Base-by-base conservation (phyloP, 2,797 vertebrate species). In the Nannoperca australis region DNA sequence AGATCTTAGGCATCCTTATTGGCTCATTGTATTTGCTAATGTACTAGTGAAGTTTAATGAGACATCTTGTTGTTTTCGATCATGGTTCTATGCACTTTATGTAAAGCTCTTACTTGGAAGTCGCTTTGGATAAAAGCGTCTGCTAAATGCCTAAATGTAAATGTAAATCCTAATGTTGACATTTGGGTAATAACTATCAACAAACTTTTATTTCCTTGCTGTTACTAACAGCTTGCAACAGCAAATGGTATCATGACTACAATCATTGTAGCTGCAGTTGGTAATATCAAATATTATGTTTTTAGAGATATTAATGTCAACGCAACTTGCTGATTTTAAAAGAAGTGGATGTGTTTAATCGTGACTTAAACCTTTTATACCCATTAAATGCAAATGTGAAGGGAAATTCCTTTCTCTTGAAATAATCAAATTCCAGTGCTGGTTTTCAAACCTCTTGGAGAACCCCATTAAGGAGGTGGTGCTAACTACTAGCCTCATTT, bases 371-470 rank as follows among this genome's bases (percentile, higher is more conserved):
- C 20, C 40, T 49, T 49, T 70, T 44, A 74, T 4, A 53, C 53
- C 45, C 22, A 50, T 15, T 15, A 47, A 70, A 66, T 63, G 40
- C n/a, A 7, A 59, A 71, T 59, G 61, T 38, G 36, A 5, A 30
- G n/a, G 70, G 49, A n/a, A 71, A 68, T 44, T 55, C 27, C 36
- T 72, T 71, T 71, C 6, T 49, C 24, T 62, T 72, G 12, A 70
- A 11, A 7, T 64, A 62, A 73, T 86, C 44, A 71, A 34, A 73
- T 68, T 73, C 30, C 56, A 76, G 34, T 64, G 17, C 66, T 81
- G 49, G 22, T 76, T 67, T 70, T 32, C 27, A 27, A 24, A 50
- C 15, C 40, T 12, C 38, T 44, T 34, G 14, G 32, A 70, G 68
- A 64, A 68, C 9, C 44, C 22, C 40, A 54, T 79, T 54, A 60